Conservation (phyloP, 2,113 vertebrate species). For the Odocoileus hemionus region DNA sequence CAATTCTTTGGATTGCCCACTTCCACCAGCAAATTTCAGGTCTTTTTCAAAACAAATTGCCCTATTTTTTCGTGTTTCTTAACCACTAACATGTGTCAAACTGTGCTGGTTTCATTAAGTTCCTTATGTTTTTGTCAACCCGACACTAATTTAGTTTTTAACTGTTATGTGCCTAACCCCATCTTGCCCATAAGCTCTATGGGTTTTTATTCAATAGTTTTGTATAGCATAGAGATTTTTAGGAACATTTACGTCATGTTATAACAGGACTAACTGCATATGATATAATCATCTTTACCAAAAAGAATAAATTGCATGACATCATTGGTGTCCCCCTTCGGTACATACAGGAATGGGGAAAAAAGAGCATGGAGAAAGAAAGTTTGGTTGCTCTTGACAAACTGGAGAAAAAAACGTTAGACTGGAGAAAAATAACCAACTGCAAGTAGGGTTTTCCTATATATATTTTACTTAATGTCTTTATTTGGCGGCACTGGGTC, state of each 20-base stretch:
- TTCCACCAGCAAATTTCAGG: not conserved
- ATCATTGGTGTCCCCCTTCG: not conserved
- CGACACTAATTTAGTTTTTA: not conserved
- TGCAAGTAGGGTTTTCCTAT: not conserved
- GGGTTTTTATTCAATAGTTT: not conserved
- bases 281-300: not conserved
- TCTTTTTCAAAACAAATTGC: not conserved
- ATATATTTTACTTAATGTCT: not conserved
- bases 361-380: not conserved
- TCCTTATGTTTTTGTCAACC: not conserved
- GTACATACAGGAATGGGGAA: not conserved
- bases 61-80: not conserved
- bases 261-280: not conserved
- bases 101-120: not conserved
- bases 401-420: not conserved
- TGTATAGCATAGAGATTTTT: not conserved
- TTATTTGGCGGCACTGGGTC: not conserved
- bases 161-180: not conserved
- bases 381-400: not conserved
- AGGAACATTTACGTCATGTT: not conserved
- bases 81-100: not conserved
- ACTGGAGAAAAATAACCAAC: not conserved
- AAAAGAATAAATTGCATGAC: not conserved
- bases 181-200: not conserved
- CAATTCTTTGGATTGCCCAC: not conserved